These are phyloP conservation scores for Sebastes kiyomatsui DNA, from an alignment of 2,797 vertebrate species.

Conservation along the genomic window DNA sequence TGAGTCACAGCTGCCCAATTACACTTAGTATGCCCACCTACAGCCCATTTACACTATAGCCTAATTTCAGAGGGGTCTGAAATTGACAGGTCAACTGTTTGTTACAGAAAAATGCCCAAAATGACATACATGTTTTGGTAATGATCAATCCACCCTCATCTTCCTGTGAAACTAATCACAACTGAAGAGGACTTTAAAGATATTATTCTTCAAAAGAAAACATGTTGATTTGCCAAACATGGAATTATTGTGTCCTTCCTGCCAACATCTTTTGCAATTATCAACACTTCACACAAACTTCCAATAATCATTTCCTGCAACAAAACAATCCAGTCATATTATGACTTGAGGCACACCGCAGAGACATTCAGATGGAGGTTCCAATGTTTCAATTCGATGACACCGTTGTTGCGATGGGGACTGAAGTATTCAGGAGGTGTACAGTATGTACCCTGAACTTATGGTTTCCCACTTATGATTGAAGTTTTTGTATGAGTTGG, in stretches of 20 bases:
- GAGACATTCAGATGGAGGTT: constrained; percentile 12
- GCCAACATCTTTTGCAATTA: neutral
- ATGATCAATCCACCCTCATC: neutral
- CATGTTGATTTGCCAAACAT: constrained; percentile 9
- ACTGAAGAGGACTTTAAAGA: neutral
- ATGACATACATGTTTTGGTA: neutral
- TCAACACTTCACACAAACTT: neutral
- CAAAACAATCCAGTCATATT: constrained; percentile 14
- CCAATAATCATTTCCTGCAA: constrained; percentile 24
- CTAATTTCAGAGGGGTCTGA: neutral
- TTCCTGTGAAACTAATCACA: constrained; percentile 5
- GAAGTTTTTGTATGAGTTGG: neutral
- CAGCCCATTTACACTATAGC: neutral
- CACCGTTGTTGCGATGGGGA: neutral
- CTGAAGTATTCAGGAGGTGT: neutral
- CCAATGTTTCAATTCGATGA: constrained; percentile 18
- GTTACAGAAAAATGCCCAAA: neutral
- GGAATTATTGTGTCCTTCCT: neutral
- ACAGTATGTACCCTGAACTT: neutral
- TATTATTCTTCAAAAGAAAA: constrained; percentile 2
- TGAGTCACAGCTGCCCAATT: no score
- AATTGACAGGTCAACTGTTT: neutral
- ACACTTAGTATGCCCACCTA: no score
- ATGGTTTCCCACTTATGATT: neutral
- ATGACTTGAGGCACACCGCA: neutral